phyloP scores from a whole-genome alignment of 2,888 invertebrate genomes.

The Rotaria macrura region DNA sequence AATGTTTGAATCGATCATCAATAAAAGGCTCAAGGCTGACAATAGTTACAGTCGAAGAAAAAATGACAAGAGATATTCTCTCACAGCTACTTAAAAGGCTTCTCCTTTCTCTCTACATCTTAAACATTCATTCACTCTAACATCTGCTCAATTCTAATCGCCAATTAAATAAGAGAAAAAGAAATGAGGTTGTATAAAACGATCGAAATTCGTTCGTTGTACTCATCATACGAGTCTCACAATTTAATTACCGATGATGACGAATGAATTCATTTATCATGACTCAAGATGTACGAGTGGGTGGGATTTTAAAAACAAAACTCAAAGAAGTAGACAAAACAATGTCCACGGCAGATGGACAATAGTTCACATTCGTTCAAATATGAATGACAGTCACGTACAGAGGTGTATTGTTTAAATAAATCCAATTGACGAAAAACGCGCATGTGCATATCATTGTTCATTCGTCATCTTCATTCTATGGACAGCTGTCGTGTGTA shows the following conservation, averaged over 20 bases:
- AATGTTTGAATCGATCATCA: neutral
- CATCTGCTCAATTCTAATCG: neutral
- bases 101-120: neutral
- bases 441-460: neutral
- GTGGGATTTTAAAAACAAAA: neutral
- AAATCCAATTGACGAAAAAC: neutral
- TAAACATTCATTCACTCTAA: neutral
- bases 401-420: neutral
- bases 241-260: conserved; percentile 2
- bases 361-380: neutral
- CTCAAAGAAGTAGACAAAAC: neutral
- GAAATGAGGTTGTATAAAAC: neutral
- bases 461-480: conserved; percentile 1
- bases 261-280: neutral
- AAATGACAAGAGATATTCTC: neutral
- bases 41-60: neutral
- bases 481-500: neutral
- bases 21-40: neutral
- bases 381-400: neutral
- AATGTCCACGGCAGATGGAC: neutral
- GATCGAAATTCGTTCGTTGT: neutral
- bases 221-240: neutral
- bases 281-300: neutral
- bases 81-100: neutral
- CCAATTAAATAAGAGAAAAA: neutral